These are phyloP conservation scores for Berghia stephanieae DNA, from an alignment of 1,140 invertebrate genomes.

Conservation along the genomic window DNA sequence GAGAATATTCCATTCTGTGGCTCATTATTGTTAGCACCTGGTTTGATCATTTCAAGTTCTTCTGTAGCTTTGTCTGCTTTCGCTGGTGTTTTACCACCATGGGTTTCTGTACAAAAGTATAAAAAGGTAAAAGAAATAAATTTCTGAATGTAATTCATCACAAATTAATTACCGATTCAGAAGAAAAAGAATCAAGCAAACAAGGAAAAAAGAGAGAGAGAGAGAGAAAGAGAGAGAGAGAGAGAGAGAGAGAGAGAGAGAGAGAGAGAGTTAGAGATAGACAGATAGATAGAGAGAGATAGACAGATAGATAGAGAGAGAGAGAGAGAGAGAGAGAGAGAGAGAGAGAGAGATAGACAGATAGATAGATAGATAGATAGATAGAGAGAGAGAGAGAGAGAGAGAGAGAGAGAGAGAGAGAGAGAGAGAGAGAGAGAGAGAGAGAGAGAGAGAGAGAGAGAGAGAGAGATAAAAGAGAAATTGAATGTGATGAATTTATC, in stretches of 20 bases:
- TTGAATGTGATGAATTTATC: no score
- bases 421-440: not conserved
- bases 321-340: no score
- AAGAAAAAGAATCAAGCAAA: not conserved
- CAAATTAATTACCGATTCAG: not conserved
- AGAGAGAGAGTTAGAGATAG: no score
- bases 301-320: no score
- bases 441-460: not conserved
- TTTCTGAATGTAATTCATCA: not conserved
- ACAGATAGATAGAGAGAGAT: no score
- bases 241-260: not conserved
- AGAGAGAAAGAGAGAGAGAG: not conserved
- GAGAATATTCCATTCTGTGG: slow-evolving; percentile 13
- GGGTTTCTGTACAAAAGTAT: not conserved
- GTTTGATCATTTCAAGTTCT: not conserved
- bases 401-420: not conserved
- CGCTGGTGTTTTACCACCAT: not conserved
- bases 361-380: no score
- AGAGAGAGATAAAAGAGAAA: no score
- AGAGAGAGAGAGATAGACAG: no score
- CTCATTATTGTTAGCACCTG: not conserved
- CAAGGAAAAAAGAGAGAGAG: not conserved
- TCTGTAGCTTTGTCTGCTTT: not conserved
- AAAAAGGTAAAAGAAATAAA: no score
- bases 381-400: no score